Percentiles rank a stretch among this genome's conserved stretches.
Evolutionary conservation across 2,888 invertebrate genomes (phyloP).

Genomic region (Cabera pusaria): DNA sequence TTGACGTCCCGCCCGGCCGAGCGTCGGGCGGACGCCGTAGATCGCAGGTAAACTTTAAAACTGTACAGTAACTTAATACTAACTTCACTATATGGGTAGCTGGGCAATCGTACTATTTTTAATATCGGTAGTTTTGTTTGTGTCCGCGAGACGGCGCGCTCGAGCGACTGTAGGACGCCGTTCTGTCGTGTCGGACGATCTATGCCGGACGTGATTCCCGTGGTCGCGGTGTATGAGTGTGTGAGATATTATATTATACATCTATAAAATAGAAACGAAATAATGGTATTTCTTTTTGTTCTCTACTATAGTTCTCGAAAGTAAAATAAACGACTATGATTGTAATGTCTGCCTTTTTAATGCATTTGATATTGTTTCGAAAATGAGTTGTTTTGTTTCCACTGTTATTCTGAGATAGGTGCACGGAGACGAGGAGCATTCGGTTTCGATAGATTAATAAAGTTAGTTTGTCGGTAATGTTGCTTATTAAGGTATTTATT

Average conservation of each 20-base stretch:
- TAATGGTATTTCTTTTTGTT: constrained; percentile 40
- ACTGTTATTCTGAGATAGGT: constrained; percentile 38
- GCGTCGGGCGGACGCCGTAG: constrained; percentile 63
- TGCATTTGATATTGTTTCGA: constrained; percentile 67
- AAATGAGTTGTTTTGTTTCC: constrained; percentile 43
- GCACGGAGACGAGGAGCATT: constrained; percentile 64
- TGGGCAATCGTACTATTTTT: constrained; percentile 80
- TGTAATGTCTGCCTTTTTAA: constrained; percentile 71
- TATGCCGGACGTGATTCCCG: constrained; percentile 35
- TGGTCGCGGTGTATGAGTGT: constrained; percentile 31
- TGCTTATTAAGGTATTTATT: constrained; percentile 81
- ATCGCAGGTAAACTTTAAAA: constrained; percentile 64
- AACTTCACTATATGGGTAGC: constrained; percentile 80
- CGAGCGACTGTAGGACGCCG: constrained; percentile 48
- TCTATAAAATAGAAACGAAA: constrained; percentile 39
- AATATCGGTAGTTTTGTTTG: constrained; percentile 67
- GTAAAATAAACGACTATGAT: constrained; percentile 64
- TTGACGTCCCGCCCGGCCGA: constrained; percentile 44
- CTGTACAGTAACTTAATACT: constrained; percentile 79
- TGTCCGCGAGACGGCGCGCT: constrained; percentile 52
- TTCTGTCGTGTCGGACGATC: constrained; percentile 42
- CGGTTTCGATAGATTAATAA: constrained; percentile 59
- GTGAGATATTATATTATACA: constrained; percentile 32
- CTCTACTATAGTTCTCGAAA: constrained; percentile 51
- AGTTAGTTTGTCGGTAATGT: constrained; percentile 73